These are phyloP conservation scores for Acromyrmex echinatior DNA, from an alignment of 1,140 invertebrate species.

Conservation along the genomic window DNA sequence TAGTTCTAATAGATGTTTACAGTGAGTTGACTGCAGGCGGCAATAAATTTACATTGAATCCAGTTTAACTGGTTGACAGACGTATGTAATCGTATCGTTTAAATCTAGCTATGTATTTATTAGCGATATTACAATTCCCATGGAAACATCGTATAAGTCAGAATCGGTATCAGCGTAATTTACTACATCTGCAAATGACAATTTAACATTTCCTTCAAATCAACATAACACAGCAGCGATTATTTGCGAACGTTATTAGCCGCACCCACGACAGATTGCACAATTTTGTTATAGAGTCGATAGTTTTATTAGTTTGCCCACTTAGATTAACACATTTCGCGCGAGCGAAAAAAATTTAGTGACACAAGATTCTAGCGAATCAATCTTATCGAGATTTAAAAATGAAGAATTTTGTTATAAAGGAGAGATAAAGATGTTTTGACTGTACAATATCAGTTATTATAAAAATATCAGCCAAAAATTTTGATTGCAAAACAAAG, in stretches of 20 bases:
- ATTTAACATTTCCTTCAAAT: constrained; percentile 61
- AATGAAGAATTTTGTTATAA: neutral
- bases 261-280: neutral
- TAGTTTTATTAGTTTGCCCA: neutral
- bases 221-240: constrained; percentile 13
- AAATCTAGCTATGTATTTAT: constrained; percentile 50
- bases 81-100: constrained; percentile 56
- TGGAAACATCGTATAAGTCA: constrained; percentile 49
- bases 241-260: constrained; percentile 29
- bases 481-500: too few relatives aligned
- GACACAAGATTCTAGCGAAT: neutral
- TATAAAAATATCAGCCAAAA: too few relatives aligned
- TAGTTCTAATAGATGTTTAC: constrained; percentile 44
- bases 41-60: constrained; percentile 52
- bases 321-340: neutral
- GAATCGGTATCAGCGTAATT: constrained; percentile 49
- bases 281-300: neutral
- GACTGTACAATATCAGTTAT: too few relatives aligned
- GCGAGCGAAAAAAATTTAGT: neutral
- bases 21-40: constrained; percentile 19
- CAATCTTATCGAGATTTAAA: constrained; percentile 1
- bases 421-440: too few relatives aligned
- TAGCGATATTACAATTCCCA: constrained; percentile 54
- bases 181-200: constrained; percentile 52
- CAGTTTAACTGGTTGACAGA: constrained; percentile 61